Base-by-base conservation (phyloP, 2,888 invertebrate genomes). In the Rhingia campestris region DNA sequence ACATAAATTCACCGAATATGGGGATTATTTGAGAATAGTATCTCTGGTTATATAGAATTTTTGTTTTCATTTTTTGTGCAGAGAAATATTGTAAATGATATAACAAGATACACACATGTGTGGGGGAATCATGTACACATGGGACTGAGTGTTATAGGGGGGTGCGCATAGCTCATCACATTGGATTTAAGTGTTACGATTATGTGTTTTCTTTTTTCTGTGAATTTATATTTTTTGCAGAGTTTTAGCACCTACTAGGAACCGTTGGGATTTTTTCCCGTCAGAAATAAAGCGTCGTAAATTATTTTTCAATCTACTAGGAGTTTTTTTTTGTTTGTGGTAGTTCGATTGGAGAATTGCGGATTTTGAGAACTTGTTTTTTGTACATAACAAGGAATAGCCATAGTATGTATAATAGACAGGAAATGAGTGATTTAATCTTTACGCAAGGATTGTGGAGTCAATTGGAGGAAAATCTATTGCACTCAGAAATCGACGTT, bases 1-100 rank as follows among this genome's bases (percentile, higher is more conserved):
- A 79, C 80, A 84, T 84, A 84, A 84, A 84, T 84, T 80, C 64
- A 80, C 70, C 49, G 80, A 80, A 84, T 84, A 70, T 70, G 70
- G 69, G 77, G 80, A 84, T 84, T 84, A 80, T 84, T 79, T 80
- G 74, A 64, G 74, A 80, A 74, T 74, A 63, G 54, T 75, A 74
- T 80, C 70, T 74, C 59, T 74, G 61, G 51, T 30, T 30, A 7
- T 39, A 45, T 72, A 70, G 59, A 63, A 37, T 75, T 69, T 75
- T 51, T 33, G 39, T 7, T 75, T 43, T 72, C 51, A 10, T 6
- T 58, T 32, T 67, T 32, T 41, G 35, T 77, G 47, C 6, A 35
- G 56, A 63, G 56, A 70, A 70, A 64, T 12, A 58, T 74, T 84
- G 73, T 74, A 79, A 73, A 79, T 82, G 61, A 66, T 77, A 56